phyloP scores from a whole-genome alignment of 2,888 invertebrate species.

The Eilema depressum region DNA sequence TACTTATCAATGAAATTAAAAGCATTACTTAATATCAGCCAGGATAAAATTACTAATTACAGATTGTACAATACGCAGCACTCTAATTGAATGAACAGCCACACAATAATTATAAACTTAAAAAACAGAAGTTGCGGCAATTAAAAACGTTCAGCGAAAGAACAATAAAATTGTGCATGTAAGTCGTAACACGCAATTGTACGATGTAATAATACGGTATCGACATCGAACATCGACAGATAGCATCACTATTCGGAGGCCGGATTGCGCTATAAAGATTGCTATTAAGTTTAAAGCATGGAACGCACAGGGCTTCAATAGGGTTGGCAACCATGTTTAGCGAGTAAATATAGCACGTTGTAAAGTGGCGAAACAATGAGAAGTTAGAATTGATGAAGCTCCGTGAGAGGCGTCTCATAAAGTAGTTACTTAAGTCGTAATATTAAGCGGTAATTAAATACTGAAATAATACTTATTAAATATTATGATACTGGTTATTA shows the following conservation, averaged over 20 bases:
- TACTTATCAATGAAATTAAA: constrained; percentile 7
- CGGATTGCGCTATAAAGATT: constrained; percentile 83
- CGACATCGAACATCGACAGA: constrained; percentile 72
- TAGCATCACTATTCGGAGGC: constrained; percentile 75
- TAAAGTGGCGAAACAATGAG: constrained; percentile 35
- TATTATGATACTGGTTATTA: not conserved
- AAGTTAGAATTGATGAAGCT: constrained; percentile 20
- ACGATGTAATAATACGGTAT: constrained; percentile 69
- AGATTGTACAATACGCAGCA: constrained; percentile 17
- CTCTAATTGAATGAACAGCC: constrained; percentile 34
- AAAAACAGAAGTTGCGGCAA: constrained; percentile 34
- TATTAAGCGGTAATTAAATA: not conserved
- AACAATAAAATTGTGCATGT: constrained; percentile 46
- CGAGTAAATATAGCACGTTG: constrained; percentile 33
- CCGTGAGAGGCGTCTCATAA: not conserved
- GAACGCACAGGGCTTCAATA: constrained; percentile 58
- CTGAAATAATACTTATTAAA: not conserved
- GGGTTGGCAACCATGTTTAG: constrained; percentile 42
- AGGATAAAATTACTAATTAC: constrained; percentile 24
- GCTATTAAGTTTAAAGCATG: constrained; percentile 83
- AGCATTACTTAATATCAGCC: not conserved
- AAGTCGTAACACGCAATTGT: constrained; percentile 59
- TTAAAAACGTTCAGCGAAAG: constrained; percentile 40
- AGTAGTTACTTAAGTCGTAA: not conserved
- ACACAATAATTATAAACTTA: constrained; percentile 31